A percentile compares a stretch with the other conserved stretches of the same genome.
These are phyloP conservation scores for Oncorhynchus masou DNA, from an alignment of 2,113 vertebrate species.

Conservation along the genomic window DNA sequence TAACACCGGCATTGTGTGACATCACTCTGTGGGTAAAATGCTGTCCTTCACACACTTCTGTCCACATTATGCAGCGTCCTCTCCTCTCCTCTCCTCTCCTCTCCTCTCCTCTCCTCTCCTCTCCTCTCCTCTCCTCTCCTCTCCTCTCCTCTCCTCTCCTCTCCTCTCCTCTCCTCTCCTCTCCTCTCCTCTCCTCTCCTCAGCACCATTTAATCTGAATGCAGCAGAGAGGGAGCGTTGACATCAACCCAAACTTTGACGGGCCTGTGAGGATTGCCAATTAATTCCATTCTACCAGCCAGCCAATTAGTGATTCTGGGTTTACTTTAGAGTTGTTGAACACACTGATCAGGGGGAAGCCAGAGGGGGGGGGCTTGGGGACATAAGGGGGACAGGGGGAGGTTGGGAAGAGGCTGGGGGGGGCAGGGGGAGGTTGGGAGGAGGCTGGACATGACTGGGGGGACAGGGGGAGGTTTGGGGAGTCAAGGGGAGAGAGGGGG, in stretches of 20 bases:
- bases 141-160: rapidly evolving
- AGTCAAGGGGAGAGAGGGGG: too few relatives aligned
- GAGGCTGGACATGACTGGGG: too few relatives aligned
- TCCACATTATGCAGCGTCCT: too few relatives aligned
- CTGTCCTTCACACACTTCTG: too few relatives aligned
- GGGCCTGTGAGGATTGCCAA: conserved; percentile 62
- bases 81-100: too few relatives aligned
- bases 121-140: too few relatives aligned
- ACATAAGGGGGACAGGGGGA: too few relatives aligned
- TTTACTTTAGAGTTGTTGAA: conserved; percentile 68
- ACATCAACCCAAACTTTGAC: conserved; percentile 62
- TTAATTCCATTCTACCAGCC: conserved; percentile 64
- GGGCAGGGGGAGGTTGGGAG: too few relatives aligned
- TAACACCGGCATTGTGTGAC: not conserved
- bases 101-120: too few relatives aligned
- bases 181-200: rapidly evolving
- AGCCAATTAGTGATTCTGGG: conserved; percentile 71
- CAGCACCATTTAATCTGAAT: conserved; percentile 3
- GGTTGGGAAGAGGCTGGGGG: too few relatives aligned
- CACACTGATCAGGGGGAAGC: conserved; percentile 48
- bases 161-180: too few relatives aligned
- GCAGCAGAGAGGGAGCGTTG: conserved; percentile 30
- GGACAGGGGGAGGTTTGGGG: too few relatives aligned
- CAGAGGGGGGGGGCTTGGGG: not conserved
- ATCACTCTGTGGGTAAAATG: not conserved